Base-by-base conservation (phyloP, 2,888 invertebrate genomes). In the Eurois occulta region DNA sequence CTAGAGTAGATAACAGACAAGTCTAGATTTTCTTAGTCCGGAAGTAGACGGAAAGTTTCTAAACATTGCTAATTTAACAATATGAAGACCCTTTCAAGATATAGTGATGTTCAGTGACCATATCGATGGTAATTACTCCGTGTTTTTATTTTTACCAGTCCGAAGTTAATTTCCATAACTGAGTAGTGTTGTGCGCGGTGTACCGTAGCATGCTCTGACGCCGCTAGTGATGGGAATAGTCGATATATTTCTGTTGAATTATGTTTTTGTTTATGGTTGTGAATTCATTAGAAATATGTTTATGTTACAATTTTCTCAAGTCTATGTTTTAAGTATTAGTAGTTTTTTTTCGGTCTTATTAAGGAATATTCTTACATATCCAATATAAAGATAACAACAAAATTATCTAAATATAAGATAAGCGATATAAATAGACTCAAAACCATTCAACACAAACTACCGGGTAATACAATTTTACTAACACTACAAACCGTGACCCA, bases 121-220 rank as follows among this genome's bases (percentile, higher is more conserved):
- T 93, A 91, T 88, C 94, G 91, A 90, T 92, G 89, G 91, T 94
- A 95, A 95, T 95, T 95, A 94, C 92, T 90, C 89, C 81, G 90
- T 95, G 94, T 96, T 95, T 96, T 95, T 96, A 94, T 95, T 96
- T 92, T 95, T 94, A 93, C 93, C 91, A 88, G 89, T 87, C 91
- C 92, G 90, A 92, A 91, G 94, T 93, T 95, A 94, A 95, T 96
- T 95, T 95, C 95, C 96, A 96, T 96, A 95, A 95, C 94, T 91
- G 93, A 95, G 94, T 94, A 92, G 93, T 91, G 92, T 88, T 90
- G 92, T 90, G 92, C 90, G 94, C 96, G 92, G 92, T 94, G 93
- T 96, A 95, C 93, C 96, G 95, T 96, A 90, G 92, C 93, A 88
- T 91, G 93, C 92, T 89, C 90, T 79, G 77, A 91, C 88, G 91